A percentile compares a stretch with the other conserved stretches of the same genome.
Evolutionary conservation across 2,113 vertebrate species (phyloP).

Genomic region (Oreotrochilus melanogaster): DNA sequence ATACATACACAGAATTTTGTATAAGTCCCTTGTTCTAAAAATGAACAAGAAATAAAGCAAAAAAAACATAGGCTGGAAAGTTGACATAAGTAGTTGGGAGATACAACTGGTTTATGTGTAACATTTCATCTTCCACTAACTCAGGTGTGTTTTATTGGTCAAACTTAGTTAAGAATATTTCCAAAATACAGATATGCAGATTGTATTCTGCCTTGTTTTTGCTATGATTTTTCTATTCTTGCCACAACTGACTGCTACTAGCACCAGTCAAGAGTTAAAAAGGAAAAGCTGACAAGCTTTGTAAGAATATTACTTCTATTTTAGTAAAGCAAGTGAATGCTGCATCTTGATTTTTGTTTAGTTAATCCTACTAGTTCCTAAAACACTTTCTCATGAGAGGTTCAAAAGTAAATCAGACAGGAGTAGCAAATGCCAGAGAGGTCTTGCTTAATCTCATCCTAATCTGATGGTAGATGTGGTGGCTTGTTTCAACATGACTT

Average conservation of each 20-base stretch:
- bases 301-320: not conserved
- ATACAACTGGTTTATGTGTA: not conserved
- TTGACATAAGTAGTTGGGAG: not conserved
- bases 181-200: not conserved
- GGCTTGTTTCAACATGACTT: not conserved
- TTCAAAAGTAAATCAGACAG: constrained; percentile 2
- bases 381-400: not conserved
- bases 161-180: not conserved
- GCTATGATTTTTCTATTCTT: not conserved
- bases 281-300: not conserved
- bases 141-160: not conserved
- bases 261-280: not conserved
- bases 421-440: not conserved
- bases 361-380: constrained; percentile 16
- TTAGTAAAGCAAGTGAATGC: not conserved
- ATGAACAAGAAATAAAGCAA: not conserved
- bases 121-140: not conserved
- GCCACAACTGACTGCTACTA: not conserved
- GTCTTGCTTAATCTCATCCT: not conserved
- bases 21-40: not conserved
- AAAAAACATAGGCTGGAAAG: not conserved
- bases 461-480: not conserved
- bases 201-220: not conserved
- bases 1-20: not conserved
- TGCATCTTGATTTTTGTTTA: not conserved